Conservation (phyloP, 2,888 invertebrate genomes). For the Drosophila testacea region DNA sequence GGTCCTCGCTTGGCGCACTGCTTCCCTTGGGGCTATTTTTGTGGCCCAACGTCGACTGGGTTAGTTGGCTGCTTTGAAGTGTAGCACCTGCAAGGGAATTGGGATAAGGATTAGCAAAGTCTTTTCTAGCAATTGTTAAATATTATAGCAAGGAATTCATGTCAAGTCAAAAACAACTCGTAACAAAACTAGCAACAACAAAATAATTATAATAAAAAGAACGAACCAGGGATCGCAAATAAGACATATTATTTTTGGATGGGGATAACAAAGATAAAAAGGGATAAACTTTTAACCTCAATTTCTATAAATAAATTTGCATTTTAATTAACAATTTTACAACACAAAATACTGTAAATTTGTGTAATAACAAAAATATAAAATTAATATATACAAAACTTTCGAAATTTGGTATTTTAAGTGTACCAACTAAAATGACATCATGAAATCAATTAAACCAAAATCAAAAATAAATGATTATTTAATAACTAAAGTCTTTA, state of each 20-base stretch:
- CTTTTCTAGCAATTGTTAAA: not conserved
- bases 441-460: not conserved
- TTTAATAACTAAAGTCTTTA: not conserved
- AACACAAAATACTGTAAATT: too few species aligned
- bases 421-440: too few species aligned
- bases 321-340: too few species aligned
- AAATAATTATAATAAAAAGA: constrained; percentile 22
- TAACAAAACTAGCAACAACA: constrained; percentile 34
- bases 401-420: too few species aligned
- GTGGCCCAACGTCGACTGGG: constrained; percentile 41
- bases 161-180: constrained; percentile 28
- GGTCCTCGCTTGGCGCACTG: constrained; percentile 89
- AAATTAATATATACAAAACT: too few species aligned
- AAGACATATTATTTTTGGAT: not conserved
- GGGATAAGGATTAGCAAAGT: too few species aligned
- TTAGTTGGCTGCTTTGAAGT: constrained; percentile 74
- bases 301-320: too few species aligned
- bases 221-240: not conserved
- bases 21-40: constrained; percentile 38
- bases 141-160: constrained; percentile 17
- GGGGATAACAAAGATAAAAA: too few species aligned
- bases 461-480: not conserved
- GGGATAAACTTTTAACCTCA: too few species aligned
- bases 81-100: constrained; percentile 76
- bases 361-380: too few species aligned